These are phyloP conservation scores for Ammodytes marinus DNA, from an alignment of 2,113 vertebrate genomes.

Conservation along the genomic window DNA sequence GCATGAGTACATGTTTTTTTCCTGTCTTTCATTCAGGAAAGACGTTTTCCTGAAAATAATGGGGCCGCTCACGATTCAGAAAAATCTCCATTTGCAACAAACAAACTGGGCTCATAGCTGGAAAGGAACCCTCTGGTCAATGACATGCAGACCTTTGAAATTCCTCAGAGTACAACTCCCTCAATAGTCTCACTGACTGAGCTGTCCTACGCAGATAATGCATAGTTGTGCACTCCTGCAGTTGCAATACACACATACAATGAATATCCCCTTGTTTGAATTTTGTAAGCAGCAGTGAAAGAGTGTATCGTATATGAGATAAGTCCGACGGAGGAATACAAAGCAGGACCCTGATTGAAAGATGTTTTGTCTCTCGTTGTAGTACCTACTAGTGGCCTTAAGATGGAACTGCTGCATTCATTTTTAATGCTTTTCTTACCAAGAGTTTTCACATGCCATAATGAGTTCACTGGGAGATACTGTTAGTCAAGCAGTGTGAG, in stretches of 20 bases:
- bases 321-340: slow-evolving; percentile 2
- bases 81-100: slow-evolving; percentile 68
- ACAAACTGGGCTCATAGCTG: slow-evolving; percentile 55
- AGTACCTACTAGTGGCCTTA: slow-evolving; percentile 76
- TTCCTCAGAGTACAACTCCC: slow-evolving; percentile 76
- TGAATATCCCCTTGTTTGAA: slow-evolving; percentile 70
- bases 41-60: slow-evolving; percentile 33
- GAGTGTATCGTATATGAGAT: slow-evolving; percentile 23
- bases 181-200: slow-evolving; percentile 70
- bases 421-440: slow-evolving; percentile 57
- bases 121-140: slow-evolving; percentile 80
- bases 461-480: background rate
- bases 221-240: slow-evolving; percentile 50
- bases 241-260: slow-evolving; percentile 52
- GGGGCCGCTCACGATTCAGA: slow-evolving; percentile 27
- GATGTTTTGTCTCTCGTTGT: slow-evolving; percentile 50
- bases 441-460: slow-evolving; percentile 16
- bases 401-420: slow-evolving; percentile 85
- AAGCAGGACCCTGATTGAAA: background rate
- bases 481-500: background rate
- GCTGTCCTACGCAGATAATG: slow-evolving; percentile 60
- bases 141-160: slow-evolving; percentile 83
- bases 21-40: slow-evolving; percentile 12
- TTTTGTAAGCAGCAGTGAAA: slow-evolving; percentile 28
- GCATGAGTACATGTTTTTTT: slow-evolving; percentile 40